phyloP scores from a whole-genome alignment of 2,797 vertebrate species.

The Cephalopachus bancanus region DNA sequence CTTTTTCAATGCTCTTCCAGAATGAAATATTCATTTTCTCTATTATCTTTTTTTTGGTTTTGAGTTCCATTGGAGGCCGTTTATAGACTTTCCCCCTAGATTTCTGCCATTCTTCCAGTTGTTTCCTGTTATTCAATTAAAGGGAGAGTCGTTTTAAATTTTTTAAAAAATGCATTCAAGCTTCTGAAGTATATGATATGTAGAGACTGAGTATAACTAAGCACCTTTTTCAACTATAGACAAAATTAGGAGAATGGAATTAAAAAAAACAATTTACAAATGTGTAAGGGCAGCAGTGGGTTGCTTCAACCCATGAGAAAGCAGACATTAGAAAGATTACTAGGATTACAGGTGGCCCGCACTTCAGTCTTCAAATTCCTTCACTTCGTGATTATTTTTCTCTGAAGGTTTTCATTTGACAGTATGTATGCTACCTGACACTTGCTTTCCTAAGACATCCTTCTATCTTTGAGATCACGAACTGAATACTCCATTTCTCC shows the following conservation, averaged over 20 bases:
- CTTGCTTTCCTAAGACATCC: neutral
- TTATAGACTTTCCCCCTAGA: slow-evolving; percentile 95
- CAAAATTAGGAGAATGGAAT: neutral
- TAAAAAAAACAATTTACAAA: neutral
- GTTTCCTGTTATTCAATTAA: slow-evolving; percentile 88
- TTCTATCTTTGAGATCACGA: neutral
- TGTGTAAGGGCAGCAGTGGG: neutral
- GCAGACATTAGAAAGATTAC: neutral
- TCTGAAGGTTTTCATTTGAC: neutral
- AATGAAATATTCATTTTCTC: slow-evolving; percentile 85
- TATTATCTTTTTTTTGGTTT: slow-evolving; percentile 81
- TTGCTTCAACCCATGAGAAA: neutral
- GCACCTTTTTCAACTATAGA: neutral
- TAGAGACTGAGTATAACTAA: neutral
- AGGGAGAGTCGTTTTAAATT: neutral
- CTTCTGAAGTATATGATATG: neutral
- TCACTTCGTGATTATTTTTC: neutral
- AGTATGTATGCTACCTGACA: neutral
- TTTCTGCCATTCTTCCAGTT: slow-evolving; percentile 94
- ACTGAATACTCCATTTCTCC: neutral
- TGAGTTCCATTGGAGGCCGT: slow-evolving; percentile 93
- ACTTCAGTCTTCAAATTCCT: neutral
- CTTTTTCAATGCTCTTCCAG: slow-evolving; percentile 88
- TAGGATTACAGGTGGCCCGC: neutral
- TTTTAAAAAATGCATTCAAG: neutral